phyloP scores from a whole-genome alignment of 2,888 invertebrate genomes.

The Papilio protenor region DNA sequence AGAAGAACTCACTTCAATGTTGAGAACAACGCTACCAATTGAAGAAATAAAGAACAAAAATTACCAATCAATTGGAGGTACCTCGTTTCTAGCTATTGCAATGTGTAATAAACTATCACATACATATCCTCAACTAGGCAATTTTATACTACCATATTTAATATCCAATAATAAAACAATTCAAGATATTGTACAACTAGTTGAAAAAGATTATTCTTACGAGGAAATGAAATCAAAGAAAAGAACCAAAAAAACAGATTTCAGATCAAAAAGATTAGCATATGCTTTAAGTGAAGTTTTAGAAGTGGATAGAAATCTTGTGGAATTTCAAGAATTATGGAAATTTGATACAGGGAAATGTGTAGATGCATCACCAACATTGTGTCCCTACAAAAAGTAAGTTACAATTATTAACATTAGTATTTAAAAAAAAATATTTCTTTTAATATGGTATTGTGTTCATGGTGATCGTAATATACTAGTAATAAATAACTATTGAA shows the following conservation, averaged over 20 bases:
- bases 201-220: constrained; percentile 58
- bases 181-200: constrained; percentile 63
- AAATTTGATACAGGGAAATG: constrained; percentile 89
- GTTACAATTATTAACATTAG: constrained; percentile 49
- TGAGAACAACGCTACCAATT: constrained; percentile 60
- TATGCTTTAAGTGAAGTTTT: constrained; percentile 50
- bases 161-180: constrained; percentile 77
- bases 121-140: constrained; percentile 68
- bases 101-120: constrained; percentile 84
- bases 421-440: background rate
- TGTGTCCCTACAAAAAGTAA: constrained; percentile 79
- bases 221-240: constrained; percentile 57
- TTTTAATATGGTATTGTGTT: too few species aligned
- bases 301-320: constrained; percentile 44
- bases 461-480: too few species aligned
- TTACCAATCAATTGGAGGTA: constrained; percentile 87
- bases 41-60: constrained; percentile 72
- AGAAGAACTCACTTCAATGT: constrained; percentile 61
- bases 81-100: constrained; percentile 88
- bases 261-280: constrained; percentile 46
- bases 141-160: constrained; percentile 82
- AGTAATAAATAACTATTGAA: too few species aligned
- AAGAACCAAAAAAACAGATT: constrained; percentile 56
- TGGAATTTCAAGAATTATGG: constrained; percentile 81
- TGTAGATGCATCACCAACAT: constrained; percentile 90